These are phyloP conservation scores for Spilosoma lubricipeda DNA, from an alignment of 2,888 invertebrate species.

Conservation along the genomic window DNA sequence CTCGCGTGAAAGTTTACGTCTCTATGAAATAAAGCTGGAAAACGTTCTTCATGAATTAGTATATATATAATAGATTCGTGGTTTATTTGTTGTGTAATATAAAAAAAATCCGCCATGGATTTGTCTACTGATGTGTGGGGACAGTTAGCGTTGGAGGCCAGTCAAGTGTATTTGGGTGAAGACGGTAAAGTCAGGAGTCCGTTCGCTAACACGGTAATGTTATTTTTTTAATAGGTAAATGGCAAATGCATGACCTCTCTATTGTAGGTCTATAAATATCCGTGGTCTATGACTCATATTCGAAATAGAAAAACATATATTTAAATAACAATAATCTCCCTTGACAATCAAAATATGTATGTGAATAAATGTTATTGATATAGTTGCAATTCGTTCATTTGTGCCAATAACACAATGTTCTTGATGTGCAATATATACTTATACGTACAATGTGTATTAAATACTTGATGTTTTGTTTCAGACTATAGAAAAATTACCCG, in stretches of 20 bases:
- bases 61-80: slow-evolving; percentile 52
- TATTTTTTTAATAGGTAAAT: slow-evolving; percentile 37
- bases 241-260: neutral
- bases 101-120: slow-evolving; percentile 84
- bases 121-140: slow-evolving; percentile 94
- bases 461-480: slow-evolving; percentile 74
- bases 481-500: slow-evolving; percentile 98
- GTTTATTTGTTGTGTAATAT: slow-evolving; percentile 52
- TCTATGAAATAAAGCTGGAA: slow-evolving; percentile 69
- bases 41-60: slow-evolving; percentile 44
- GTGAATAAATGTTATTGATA: neutral
- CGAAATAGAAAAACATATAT: slow-evolving; percentile 10
- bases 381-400: neutral
- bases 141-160: slow-evolving; percentile 94
- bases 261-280: neutral
- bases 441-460: too few species aligned
- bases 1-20: slow-evolving; percentile 68
- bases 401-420: neutral
- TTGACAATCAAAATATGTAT: neutral
- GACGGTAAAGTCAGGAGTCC: slow-evolving; percentile 92
- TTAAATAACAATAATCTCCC: neutral
- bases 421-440: slow-evolving; percentile 2
- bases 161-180: slow-evolving; percentile 94
- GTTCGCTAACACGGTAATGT: slow-evolving; percentile 92
- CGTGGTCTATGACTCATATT: neutral